These are phyloP conservation scores for Scaptodrosophila lebanonensis DNA, from an alignment of 1,140 invertebrate genomes.

Conservation along the genomic window DNA sequence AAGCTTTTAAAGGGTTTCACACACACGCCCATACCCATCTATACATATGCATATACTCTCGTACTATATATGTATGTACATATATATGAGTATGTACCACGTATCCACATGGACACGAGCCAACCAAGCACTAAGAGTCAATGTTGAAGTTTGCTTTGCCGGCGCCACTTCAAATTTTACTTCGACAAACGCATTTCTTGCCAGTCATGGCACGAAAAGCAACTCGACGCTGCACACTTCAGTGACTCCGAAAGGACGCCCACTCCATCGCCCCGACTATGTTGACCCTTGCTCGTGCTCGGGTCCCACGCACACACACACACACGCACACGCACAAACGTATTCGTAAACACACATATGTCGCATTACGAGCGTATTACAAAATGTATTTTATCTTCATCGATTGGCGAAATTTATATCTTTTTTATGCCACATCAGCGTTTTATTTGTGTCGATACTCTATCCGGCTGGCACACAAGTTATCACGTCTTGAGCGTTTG, in stretches of 20 bases:
- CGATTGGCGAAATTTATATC: slow-evolving; percentile 74
- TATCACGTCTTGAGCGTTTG: too few species aligned
- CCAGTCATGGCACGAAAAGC: slow-evolving; percentile 7
- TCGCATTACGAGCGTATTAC: slow-evolving; percentile 55
- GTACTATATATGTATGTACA: too few species aligned
- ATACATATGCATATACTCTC: slow-evolving; percentile 4
- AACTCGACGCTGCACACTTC: slow-evolving; percentile 66
- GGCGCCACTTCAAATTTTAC: slow-evolving; percentile 66
- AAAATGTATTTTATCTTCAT: slow-evolving; percentile 76
- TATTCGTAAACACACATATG: too few species aligned
- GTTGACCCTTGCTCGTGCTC: not conserved
- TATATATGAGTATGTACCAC: too few species aligned
- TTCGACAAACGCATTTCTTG: slow-evolving; percentile 52
- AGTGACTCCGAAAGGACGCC: slow-evolving; percentile 65
- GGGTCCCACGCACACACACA: not conserved
- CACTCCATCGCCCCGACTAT: slow-evolving; percentile 44
- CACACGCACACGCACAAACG: not conserved
- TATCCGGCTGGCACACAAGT: too few species aligned
- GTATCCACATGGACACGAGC: slow-evolving; percentile 1
- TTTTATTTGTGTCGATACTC: slow-evolving; percentile 43
- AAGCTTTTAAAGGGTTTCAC: slow-evolving; percentile 70
- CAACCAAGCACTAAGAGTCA: slow-evolving; percentile 41
- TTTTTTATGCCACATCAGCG: slow-evolving; percentile 74
- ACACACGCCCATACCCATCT: slow-evolving; percentile 17
- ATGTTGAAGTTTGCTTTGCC: slow-evolving; percentile 49